Percentiles rank a stretch among this genome's conserved stretches.
Evolutionary conservation across 1,140 invertebrate genomes (phyloP).

Genomic region (Rhizoglyphus robini): DNA sequence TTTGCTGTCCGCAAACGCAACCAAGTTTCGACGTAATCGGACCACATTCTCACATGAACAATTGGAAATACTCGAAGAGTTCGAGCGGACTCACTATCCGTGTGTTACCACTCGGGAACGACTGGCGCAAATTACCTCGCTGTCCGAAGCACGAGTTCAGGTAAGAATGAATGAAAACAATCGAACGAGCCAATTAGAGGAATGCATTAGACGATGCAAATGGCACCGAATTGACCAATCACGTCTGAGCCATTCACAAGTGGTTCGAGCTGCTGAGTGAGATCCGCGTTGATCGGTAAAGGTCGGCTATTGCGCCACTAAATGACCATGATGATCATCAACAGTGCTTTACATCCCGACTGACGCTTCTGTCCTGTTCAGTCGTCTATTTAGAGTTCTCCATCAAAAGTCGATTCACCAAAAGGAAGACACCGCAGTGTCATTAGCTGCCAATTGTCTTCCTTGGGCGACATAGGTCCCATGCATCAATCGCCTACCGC

Average conservation of each 20-base stretch:
- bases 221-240: not conserved
- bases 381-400: not conserved
- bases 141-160: conserved; percentile 92
- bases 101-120: conserved; percentile 82
- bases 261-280: not conserved
- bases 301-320: not conserved
- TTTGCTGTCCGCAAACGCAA: conserved; percentile 20
- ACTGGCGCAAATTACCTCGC: conserved; percentile 71
- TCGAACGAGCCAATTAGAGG: not conserved
- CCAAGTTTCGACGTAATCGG: conserved; percentile 64
- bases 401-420: not conserved
- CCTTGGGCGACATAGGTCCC: not conserved
- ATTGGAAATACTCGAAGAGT: conserved; percentile 83
- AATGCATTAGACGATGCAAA: not conserved
- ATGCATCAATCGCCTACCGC: not conserved
- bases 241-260: not conserved
- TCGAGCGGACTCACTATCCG: conserved; percentile 88
- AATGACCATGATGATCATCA: not conserved
- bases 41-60: conserved; percentile 90
- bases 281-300: not conserved
- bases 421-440: not conserved
- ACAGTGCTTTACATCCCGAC: not conserved
- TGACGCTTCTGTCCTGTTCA: not conserved
- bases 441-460: not conserved
- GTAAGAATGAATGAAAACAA: conserved; percentile 38